Evolutionary conservation across 2,888 invertebrate species (phyloP), one percentile per base, ranked within the genome.

Genomic region (Axea sp.): DNA sequence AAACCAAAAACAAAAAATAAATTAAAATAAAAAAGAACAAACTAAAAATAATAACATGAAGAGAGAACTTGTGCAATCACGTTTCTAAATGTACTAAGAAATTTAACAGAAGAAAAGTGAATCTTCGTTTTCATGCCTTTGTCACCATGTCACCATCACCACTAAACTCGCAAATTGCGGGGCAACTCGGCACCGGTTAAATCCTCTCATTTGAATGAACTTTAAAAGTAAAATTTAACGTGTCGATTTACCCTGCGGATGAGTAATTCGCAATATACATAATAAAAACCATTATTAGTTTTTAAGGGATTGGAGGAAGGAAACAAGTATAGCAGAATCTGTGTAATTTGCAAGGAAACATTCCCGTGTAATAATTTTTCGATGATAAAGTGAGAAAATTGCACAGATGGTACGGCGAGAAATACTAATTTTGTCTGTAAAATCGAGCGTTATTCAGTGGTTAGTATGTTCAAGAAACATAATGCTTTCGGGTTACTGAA

Each of bases 61-160:
- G 24, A 49, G 8, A 68, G 33, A 41, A 41, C 19, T 69, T 62
- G 67, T 73, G 74, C 75, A 69, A 69, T 55, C 60, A 49, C 62
- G 72, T 53, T 1, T 43, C 19, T 11, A 12, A 19, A 45, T 47
- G 47, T 31, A 31, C 22, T 65, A 45, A 75, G 45, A 76, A 28
- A 73, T 53, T 73, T 37, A 39, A 60, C 33, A 26, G 5, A 68
- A 57, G 77, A 76, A 79, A 75, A 73, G 77, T 76, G 74, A 64
- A 73, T 76, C 68, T 75, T 77, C 72, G 75, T 57, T 72, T 74
- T 78, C 85, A 84, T 84, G 84, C 83, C 81, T 82, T 80, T 81
- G 79, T 83, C 81, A 82, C 79, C 81, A 80, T 14, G 35, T 79
- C 75, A 83, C 83, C 83, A 83, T 80, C 84, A 84, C 82, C 84